Percentiles rank a stretch among this genome's conserved stretches.
These are phyloP conservation scores for Circaetus cinerascens DNA, from an alignment of 2,113 vertebrate species.

Conservation along the genomic window DNA sequence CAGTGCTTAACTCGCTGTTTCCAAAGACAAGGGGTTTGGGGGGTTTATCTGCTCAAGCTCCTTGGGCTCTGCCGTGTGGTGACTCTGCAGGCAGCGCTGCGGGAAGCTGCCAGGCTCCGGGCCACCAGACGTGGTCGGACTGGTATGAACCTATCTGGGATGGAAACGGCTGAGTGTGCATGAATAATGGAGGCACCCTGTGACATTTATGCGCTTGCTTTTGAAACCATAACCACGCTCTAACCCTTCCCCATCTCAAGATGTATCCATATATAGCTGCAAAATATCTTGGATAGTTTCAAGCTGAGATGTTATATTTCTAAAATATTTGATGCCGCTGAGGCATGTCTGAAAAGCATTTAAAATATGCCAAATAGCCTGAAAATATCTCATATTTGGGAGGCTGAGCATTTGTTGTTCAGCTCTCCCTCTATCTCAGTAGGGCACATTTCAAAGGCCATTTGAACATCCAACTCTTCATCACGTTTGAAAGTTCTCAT, in stretches of 20 bases:
- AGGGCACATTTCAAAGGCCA: background rate
- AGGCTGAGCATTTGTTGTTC: background rate
- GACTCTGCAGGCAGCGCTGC: background rate
- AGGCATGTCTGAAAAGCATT: background rate
- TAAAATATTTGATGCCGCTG: background rate
- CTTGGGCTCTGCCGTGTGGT: background rate
- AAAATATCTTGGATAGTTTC: background rate
- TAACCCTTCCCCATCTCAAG: background rate
- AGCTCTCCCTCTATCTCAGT: background rate
- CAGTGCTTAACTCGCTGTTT: accelerated
- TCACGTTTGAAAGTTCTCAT: background rate
- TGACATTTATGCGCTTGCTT: background rate
- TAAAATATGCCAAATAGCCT: background rate
- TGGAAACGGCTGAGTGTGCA: background rate
- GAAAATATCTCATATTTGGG: background rate
- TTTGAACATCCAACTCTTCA: background rate
- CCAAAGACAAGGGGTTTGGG: background rate
- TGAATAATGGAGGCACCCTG: background rate
- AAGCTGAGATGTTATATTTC: background rate
- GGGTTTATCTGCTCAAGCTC: background rate
- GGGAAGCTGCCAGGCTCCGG: background rate
- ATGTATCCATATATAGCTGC: background rate
- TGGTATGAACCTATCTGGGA: background rate
- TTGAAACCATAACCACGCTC: background rate
- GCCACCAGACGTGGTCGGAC: background rate